Conservation (phyloP, 2,113 vertebrate species). For the Prunella fulvescens region DNA sequence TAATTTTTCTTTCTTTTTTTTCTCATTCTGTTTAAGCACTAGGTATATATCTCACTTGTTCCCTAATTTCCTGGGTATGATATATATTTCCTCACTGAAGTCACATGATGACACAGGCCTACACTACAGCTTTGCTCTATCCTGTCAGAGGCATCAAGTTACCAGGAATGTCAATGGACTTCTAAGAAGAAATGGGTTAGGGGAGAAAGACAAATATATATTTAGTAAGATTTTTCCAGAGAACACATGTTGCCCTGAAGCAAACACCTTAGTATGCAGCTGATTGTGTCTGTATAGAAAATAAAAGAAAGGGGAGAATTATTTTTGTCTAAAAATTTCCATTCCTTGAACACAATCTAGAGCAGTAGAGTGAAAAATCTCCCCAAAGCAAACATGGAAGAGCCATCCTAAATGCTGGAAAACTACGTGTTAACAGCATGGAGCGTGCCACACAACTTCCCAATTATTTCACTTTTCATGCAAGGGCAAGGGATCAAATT, state of each 20-base stretch:
- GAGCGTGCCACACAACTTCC: neutral
- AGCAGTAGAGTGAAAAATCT: neutral
- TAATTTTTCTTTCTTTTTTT: neutral
- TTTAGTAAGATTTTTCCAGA: neutral
- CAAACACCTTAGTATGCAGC: neutral
- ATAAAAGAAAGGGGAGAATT: neutral
- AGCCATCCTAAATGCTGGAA: neutral
- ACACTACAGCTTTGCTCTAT: neutral
- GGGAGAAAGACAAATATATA: neutral
- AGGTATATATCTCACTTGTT: conserved; percentile 18
- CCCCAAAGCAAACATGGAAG: neutral
- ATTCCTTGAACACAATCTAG: neutral
- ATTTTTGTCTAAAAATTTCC: neutral
- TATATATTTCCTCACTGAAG: neutral
- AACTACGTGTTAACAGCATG: neutral
- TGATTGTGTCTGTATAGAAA: neutral
- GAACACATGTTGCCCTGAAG: conserved; percentile 7
- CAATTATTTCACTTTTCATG: neutral
- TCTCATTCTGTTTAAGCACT: neutral
- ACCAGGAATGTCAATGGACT: conserved; percentile 27
- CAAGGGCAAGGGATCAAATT: neutral
- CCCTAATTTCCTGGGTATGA: conserved; percentile 32
- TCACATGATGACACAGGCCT: conserved; percentile 2
- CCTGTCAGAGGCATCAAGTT: conserved; percentile 55
- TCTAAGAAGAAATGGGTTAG: neutral